Base-by-base conservation (phyloP, 2,797 vertebrate genomes). In the Poliocrania exsul region DNA sequence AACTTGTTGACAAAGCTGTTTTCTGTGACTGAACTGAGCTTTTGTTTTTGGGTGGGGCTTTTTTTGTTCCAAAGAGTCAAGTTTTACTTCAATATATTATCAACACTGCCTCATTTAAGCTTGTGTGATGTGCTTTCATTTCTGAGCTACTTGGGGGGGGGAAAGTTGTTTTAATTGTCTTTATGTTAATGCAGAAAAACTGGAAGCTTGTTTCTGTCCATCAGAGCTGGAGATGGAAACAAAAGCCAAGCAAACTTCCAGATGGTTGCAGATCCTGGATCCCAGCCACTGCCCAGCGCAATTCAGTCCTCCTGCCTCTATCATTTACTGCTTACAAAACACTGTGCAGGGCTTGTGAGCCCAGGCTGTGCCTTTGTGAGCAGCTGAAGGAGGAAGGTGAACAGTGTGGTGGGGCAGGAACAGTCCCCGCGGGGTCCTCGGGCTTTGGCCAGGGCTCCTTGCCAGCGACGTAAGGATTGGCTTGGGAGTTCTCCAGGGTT, bases 231-330 rank as follows among this genome's bases (percentile, higher is more conserved):
- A 81, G 81, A 86, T 77, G 67, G 73, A 88, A 93, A 95, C 80
- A 50, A 88, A 92, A 95, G 79, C 91, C 92, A 69, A 91, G 83
- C 77, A 62, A 81, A 65, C 73, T 91, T 96, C 90, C 96, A 96
- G 95, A 96, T 95, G 92, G 96, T 94, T 96, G 90, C 84, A 71
- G 92, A 56, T 86, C 88, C 94, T 96, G 97, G 96, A 96, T 91
- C 66, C 40, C 54, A 46, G 95, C 94, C 95, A 85, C 64, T 80
- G 23, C 67, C 92, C 61, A 14, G 69, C 6, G 13, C 91, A 92
- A 86, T 96, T 87, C 81, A 77, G 86, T 28, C 37, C 11, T 78
- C 66, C 88, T 91, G 53, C 56, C 75, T 87, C 62, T 84, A 8
- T 87, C 79, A 16, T 57, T 92, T 83, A 66, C 60, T 64, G 58